Evolutionary conservation across 2,797 vertebrate species (phyloP).

Genomic region (Amblyraja radiata): DNA sequence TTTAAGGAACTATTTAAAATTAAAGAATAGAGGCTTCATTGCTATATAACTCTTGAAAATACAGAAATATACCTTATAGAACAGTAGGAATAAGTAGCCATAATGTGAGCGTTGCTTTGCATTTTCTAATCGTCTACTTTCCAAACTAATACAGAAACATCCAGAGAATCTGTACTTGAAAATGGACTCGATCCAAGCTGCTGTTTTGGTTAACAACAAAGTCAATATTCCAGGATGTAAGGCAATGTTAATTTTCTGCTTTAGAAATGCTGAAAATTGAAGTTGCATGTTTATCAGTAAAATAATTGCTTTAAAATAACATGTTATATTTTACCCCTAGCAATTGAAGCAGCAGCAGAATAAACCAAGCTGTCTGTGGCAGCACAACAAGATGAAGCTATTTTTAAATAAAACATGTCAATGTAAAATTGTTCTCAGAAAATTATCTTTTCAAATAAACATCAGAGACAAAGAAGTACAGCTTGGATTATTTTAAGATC

Average conservation of each 20-base stretch:
- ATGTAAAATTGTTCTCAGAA: background rate
- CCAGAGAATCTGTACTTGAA: slow-evolving; percentile 62
- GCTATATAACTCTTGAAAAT: background rate
- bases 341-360: background rate
- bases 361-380: background rate
- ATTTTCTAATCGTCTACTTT: background rate
- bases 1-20: background rate
- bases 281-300: background rate
- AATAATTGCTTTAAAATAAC: slow-evolving; percentile 19
- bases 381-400: background rate
- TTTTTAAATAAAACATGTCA: background rate
- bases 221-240: slow-evolving; percentile 50
- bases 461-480: background rate
- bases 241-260: background rate
- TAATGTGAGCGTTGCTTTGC: background rate
- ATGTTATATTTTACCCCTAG: background rate
- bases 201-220: slow-evolving; percentile 56
- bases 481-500: background rate
- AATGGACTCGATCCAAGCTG: slow-evolving; percentile 60
- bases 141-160: slow-evolving; percentile 53
- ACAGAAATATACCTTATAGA: background rate
- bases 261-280: background rate
- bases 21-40: background rate
- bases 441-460: background rate
- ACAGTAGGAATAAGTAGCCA: background rate